phyloP scores from a whole-genome alignment of 2,113 vertebrate genomes.

The Perca flavescens region DNA sequence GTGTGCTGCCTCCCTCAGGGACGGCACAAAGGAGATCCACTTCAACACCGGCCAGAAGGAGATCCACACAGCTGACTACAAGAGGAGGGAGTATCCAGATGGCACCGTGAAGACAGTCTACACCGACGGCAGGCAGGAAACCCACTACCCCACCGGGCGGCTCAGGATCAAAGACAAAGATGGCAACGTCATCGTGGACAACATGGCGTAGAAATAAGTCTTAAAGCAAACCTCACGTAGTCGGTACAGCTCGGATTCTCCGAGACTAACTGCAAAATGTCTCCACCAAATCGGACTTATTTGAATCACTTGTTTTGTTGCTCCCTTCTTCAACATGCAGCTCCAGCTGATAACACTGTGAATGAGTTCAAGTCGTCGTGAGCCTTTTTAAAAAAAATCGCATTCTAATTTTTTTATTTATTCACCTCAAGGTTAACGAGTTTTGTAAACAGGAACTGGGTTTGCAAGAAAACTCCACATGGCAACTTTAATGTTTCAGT shows the following conservation, averaged over 20 bases:
- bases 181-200: conserved; percentile 91
- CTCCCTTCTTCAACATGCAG: no score
- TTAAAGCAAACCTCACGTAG: no score
- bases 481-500: background rate
- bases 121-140: conserved; percentile 92
- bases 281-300: no score
- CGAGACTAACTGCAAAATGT: no score
- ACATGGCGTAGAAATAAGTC: conserved; percentile 48
- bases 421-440: background rate
- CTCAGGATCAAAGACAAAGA: conserved; percentile 93
- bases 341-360: background rate
- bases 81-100: conserved; percentile 94
- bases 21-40: conserved; percentile 93
- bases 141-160: conserved; percentile 90
- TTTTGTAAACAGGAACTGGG: background rate
- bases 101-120: conserved; percentile 96
- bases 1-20: conserved; percentile 78
- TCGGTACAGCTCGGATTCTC: no score
- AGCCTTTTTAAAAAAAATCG: background rate
- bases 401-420: background rate
- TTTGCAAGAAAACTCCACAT: background rate
- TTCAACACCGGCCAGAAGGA: conserved; percentile 96
- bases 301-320: no score
- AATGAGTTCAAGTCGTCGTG: background rate
- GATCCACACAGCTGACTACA: conserved; percentile 91